These are phyloP conservation scores for Podocnemis expansa DNA, from an alignment of 2,113 vertebrate genomes.

Conservation along the genomic window DNA sequence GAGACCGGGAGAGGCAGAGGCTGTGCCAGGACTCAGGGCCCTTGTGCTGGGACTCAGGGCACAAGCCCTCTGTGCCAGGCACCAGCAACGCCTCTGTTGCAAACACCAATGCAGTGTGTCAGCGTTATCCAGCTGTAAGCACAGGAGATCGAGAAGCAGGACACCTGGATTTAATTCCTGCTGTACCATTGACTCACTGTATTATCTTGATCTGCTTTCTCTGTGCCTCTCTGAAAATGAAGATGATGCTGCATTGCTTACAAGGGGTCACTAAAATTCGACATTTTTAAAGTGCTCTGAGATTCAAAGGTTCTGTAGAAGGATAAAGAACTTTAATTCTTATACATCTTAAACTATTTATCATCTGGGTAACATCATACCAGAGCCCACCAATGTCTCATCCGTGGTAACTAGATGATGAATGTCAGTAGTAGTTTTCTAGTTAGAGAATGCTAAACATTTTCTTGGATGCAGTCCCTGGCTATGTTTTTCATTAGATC, in stretches of 20 bases:
- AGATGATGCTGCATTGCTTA: background rate
- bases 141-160: background rate
- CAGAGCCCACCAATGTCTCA: background rate
- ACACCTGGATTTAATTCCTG: background rate
- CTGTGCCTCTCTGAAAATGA: background rate
- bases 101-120: rapidly evolving
- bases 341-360: background rate
- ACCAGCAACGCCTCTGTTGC: no score
- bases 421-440: background rate
- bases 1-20: no score
- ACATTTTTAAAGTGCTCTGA: background rate
- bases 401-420: background rate
- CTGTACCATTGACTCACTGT: background rate
- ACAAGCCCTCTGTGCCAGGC: no score
- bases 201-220: background rate
- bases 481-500: slow-evolving; percentile 54
- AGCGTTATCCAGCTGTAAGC: background rate
- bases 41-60: no score
- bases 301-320: background rate
- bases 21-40: no score
- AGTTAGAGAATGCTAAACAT: background rate
- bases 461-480: background rate
- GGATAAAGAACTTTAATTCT: background rate
- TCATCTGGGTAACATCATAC: background rate
- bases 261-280: rapidly evolving